Conservation (phyloP, 2,888 invertebrate genomes). For the Meandrusa payeni region DNA sequence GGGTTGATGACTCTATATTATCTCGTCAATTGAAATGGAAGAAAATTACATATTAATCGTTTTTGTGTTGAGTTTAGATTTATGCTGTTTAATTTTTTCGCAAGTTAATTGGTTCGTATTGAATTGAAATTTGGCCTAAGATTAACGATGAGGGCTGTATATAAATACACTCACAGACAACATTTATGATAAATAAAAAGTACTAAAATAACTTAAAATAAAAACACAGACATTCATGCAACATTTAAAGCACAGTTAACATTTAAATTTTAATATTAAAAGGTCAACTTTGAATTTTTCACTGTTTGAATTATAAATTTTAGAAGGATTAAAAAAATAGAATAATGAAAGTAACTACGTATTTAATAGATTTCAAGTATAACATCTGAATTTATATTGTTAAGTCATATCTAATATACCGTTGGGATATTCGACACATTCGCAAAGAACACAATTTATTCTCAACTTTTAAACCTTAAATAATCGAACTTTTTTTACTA, state of each 20-base stretch:
- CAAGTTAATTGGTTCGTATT: too few species aligned
- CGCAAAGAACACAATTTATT: slow-evolving; percentile 13
- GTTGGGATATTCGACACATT: slow-evolving; percentile 10
- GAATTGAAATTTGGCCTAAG: too few species aligned
- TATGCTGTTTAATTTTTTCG: too few species aligned
- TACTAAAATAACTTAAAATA: slow-evolving; percentile 10
- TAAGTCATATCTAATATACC: not conserved
- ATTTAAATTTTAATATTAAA: not conserved
- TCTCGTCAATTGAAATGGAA: too few species aligned
- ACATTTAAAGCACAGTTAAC: slow-evolving; percentile 15
- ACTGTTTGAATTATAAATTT: not conserved
- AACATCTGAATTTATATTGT: not conserved
- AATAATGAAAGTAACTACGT: not conserved
- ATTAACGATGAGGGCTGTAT: too few species aligned
- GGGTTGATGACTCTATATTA: not conserved
- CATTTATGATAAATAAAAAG: slow-evolving; percentile 15
- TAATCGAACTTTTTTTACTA: not conserved
- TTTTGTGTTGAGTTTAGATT: too few species aligned
- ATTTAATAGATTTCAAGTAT: not conserved
- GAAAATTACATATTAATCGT: too few species aligned
- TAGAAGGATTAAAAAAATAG: too few species aligned
- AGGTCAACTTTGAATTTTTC: not conserved
- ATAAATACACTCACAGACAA: slow-evolving; percentile 5
- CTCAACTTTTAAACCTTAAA: not conserved
- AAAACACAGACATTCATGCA: slow-evolving; percentile 21